These are phyloP conservation scores for Drosophila malerkotliana DNA, from an alignment of 1,140 invertebrate genomes.

Conservation along the genomic window DNA sequence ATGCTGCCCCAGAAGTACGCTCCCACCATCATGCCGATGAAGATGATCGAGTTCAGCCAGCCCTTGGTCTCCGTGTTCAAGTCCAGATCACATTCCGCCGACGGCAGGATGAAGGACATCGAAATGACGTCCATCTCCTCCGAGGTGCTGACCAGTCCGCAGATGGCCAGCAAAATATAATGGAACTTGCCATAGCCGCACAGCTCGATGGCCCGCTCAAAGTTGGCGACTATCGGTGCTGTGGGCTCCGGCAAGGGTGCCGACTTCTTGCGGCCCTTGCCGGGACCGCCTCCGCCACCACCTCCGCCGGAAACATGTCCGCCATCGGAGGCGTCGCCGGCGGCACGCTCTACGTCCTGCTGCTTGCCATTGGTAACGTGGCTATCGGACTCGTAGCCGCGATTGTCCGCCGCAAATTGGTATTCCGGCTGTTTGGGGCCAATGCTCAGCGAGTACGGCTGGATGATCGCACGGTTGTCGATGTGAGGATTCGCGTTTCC, in stretches of 20 bases:
- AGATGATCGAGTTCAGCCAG: slow-evolving; percentile 94
- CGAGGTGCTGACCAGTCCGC: slow-evolving; percentile 96
- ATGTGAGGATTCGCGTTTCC: slow-evolving; percentile 55
- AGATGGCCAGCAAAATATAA: slow-evolving; percentile 93
- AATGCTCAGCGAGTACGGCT: slow-evolving; percentile 72
- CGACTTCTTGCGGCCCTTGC: slow-evolving; percentile 56
- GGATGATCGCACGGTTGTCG: slow-evolving; percentile 78
- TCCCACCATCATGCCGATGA: slow-evolving; percentile 96
- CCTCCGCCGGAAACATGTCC: slow-evolving; percentile 67
- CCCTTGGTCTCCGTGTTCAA: slow-evolving; percentile 94
- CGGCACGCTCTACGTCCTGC: slow-evolving; percentile 79
- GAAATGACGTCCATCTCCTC: slow-evolving; percentile 98
- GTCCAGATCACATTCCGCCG: slow-evolving; percentile 95
- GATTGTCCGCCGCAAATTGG: slow-evolving; percentile 77
- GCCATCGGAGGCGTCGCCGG: slow-evolving; percentile 64
- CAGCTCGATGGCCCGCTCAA: slow-evolving; percentile 92
- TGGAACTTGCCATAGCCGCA: slow-evolving; percentile 96
- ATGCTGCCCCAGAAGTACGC: slow-evolving; percentile 96
- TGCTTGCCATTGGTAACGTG: slow-evolving; percentile 66
- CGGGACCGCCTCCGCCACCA: slow-evolving; percentile 49
- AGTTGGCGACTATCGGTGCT: slow-evolving; percentile 89
- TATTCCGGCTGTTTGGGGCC: slow-evolving; percentile 72
- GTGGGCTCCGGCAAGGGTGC: slow-evolving; percentile 76
- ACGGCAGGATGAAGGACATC: slow-evolving; percentile 96
- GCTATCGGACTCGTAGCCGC: slow-evolving; percentile 71